These are phyloP conservation scores for Leptopilina drosophilae DNA, from an alignment of 2,888 invertebrate species.

Conservation along the genomic window DNA sequence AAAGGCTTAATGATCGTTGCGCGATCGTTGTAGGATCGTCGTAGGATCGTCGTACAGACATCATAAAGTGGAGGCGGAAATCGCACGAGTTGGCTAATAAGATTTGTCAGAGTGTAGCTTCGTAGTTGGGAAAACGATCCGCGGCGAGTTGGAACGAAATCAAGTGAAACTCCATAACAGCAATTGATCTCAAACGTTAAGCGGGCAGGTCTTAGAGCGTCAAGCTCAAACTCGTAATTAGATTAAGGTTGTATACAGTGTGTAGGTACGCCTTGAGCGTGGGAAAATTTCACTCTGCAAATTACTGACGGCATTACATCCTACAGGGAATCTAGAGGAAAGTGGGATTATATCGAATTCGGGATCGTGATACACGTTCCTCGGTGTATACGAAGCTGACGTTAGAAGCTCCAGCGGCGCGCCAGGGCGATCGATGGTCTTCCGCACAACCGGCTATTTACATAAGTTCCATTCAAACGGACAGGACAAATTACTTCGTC, in stretches of 20 bases:
- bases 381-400: constrained; percentile 42
- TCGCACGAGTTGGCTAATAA: constrained; percentile 12
- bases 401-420: constrained; percentile 44
- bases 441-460: constrained; percentile 51
- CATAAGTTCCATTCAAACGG: constrained; percentile 9
- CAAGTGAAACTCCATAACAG: constrained; percentile 39
- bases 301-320: constrained; percentile 55
- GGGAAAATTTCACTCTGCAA: constrained; percentile 57
- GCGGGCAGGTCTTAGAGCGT: constrained; percentile 49
- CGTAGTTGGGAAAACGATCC: constrained; percentile 22
- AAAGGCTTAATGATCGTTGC: no score
- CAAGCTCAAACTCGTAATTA: constrained; percentile 54
- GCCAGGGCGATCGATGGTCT: constrained; percentile 54
- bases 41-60: background rate
- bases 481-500: background rate
- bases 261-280: constrained; percentile 53
- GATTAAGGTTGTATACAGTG: constrained; percentile 50
- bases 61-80: constrained; percentile 3
- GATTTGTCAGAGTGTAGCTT: constrained; percentile 22
- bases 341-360: constrained; percentile 55
- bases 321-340: constrained; percentile 52
- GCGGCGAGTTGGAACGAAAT: constrained; percentile 35
- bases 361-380: constrained; percentile 53
- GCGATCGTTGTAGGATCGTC: no score
- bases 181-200: constrained; percentile 47